A percentile compares a stretch with the other conserved stretches of the same genome.
Conservation (phyloP, 2,113 vertebrate genomes). For the Solea senegalensis region DNA sequence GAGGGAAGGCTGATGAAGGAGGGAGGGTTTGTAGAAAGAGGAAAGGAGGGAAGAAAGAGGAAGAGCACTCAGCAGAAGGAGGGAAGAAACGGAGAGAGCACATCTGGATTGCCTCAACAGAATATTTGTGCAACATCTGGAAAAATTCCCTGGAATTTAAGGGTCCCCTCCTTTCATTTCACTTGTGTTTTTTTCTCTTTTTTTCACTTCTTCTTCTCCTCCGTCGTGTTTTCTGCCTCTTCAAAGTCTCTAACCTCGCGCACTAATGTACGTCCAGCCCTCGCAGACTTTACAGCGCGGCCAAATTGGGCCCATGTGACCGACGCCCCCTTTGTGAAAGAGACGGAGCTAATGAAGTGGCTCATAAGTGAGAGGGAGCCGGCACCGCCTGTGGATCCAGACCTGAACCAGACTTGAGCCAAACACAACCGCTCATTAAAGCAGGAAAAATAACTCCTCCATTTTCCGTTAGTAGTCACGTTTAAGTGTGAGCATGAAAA, state of each 20-base stretch:
- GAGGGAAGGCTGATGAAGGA: slow-evolving; percentile 54
- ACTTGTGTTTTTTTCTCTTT: slow-evolving; percentile 28
- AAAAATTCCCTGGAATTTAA: slow-evolving; percentile 82
- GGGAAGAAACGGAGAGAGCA: slow-evolving; percentile 65
- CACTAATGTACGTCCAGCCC: slow-evolving; percentile 64
- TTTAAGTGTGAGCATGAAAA: slow-evolving; percentile 41
- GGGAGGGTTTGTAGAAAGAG: slow-evolving; percentile 22
- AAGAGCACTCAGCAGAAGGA: slow-evolving; percentile 52
- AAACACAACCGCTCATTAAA: slow-evolving; percentile 64
- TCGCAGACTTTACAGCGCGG: slow-evolving; percentile 72
- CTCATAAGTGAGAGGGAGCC: slow-evolving; percentile 57
- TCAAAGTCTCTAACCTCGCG: slow-evolving; percentile 70
- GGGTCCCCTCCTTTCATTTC: slow-evolving; percentile 76
- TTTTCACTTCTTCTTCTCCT: slow-evolving; percentile 19
- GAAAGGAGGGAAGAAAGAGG: slow-evolving; percentile 39
- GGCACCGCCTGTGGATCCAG: slow-evolving; percentile 58
- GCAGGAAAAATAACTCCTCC: background rate
- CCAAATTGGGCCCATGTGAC: slow-evolving; percentile 82
- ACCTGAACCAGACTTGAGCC: slow-evolving; percentile 43
- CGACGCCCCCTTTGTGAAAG: slow-evolving; percentile 52
- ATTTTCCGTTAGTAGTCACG: slow-evolving; percentile 31
- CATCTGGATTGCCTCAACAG: slow-evolving; percentile 83
- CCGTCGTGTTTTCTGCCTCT: slow-evolving; percentile 61
- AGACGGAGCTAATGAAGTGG: slow-evolving; percentile 75
- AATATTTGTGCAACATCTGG: slow-evolving; percentile 84